phyloP scores from a whole-genome alignment of 2,113 vertebrate genomes.

The Pelodiscus sinensis region DNA sequence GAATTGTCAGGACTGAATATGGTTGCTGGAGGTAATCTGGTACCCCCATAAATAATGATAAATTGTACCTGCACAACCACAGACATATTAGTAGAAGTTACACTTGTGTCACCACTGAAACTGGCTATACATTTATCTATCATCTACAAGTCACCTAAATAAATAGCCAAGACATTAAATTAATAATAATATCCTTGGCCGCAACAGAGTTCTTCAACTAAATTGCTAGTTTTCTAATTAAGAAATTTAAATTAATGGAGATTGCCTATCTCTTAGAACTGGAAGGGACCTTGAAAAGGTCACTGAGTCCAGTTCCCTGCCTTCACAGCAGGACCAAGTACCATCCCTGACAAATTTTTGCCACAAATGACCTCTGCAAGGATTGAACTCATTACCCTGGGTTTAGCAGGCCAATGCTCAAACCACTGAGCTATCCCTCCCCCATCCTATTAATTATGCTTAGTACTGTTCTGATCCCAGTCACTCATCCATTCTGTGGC shows the following conservation, averaged over 20 bases:
- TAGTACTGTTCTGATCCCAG: background rate
- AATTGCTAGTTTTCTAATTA: background rate
- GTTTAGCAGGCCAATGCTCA: too few species aligned
- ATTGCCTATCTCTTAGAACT: too few species aligned
- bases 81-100: background rate
- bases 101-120: background rate
- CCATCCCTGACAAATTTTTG: too few species aligned
- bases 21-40: constrained; percentile 31
- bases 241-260: too few species aligned
- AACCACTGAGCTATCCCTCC: too few species aligned
- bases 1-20: constrained; percentile 34
- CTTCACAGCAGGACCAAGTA: too few species aligned
- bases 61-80: constrained; percentile 1
- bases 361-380: too few species aligned
- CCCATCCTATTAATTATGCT: too few species aligned
- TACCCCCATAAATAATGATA: constrained; percentile 28
- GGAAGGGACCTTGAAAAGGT: too few species aligned
- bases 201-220: background rate
- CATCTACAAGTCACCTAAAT: constrained; percentile 22
- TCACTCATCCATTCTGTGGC: background rate
- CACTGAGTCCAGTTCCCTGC: too few species aligned
- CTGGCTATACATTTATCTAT: constrained; percentile 12
- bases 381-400: too few species aligned
- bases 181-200: constrained; percentile 28
- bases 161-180: constrained; percentile 22